Conservation (phyloP, 1,140 invertebrate genomes). For the Bombus confusus region DNA sequence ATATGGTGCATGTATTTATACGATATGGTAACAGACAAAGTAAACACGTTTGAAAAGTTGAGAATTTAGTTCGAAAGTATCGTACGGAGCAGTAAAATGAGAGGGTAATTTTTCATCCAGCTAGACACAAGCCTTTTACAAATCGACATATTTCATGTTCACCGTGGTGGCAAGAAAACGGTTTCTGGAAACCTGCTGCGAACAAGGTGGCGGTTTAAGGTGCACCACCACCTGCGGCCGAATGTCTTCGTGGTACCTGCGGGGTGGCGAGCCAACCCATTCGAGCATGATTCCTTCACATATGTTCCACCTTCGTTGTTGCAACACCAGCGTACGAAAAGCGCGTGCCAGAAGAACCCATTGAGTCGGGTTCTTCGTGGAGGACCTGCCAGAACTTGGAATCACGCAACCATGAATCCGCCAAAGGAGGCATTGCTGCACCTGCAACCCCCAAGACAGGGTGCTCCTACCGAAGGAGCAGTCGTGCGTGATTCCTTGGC, state of each 20-base stretch:
- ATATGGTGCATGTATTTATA: not conserved
- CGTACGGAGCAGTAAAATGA: not conserved
- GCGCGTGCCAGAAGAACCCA: conserved; percentile 63
- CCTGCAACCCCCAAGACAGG: conserved; percentile 81
- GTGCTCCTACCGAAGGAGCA: conserved; percentile 42
- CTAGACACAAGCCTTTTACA: not conserved
- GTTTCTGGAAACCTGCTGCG: conserved; percentile 55
- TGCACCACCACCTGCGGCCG: conserved; percentile 77
- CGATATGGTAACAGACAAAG: no score
- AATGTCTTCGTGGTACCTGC: conserved; percentile 70
- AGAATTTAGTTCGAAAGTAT: not conserved
- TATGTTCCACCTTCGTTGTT: conserved; percentile 66
- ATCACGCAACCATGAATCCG: conserved; percentile 81
- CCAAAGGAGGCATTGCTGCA: conserved; percentile 73
- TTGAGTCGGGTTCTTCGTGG: conserved; percentile 35
- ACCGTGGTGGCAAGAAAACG: not conserved
- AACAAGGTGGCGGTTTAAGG: conserved; percentile 66
- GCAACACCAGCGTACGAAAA: conserved; percentile 54
- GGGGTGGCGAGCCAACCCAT: conserved; percentile 73
- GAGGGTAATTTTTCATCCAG: not conserved
- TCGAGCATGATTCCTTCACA: conserved; percentile 78
- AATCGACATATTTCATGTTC: not conserved
- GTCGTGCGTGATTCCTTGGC: conserved; percentile 70
- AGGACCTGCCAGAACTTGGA: conserved; percentile 71
- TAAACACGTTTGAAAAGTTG: not conserved